Conservation (phyloP, 2,113 vertebrate genomes). For the Phalacrocorax brasilianus region DNA sequence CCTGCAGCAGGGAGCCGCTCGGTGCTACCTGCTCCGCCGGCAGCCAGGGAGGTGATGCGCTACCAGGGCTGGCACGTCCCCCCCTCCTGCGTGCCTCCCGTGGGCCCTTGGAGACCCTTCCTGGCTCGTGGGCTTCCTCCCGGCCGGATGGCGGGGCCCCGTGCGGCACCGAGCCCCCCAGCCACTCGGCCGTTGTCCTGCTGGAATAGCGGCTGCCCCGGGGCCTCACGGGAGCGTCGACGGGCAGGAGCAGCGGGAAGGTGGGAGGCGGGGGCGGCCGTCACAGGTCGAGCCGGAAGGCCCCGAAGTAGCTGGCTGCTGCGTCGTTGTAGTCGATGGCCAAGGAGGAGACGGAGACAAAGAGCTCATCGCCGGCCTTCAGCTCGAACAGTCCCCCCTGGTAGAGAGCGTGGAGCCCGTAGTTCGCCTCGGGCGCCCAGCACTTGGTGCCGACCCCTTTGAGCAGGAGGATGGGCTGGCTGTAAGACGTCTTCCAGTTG, state of each 20-base stretch:
- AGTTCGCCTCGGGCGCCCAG: constrained; percentile 84
- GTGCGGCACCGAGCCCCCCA: fast-evolving
- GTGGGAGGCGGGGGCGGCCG: not conserved
- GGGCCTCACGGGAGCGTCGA: fast-evolving
- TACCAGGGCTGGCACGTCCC: not conserved
- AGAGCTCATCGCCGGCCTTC: constrained; percentile 82
- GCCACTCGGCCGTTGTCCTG: fast-evolving
- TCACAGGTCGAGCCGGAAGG: constrained; percentile 85
- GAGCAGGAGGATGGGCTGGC: constrained; percentile 83
- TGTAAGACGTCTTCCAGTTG: constrained; percentile 84
- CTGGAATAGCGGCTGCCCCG: fast-evolving
- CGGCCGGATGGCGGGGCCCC: fast-evolving
- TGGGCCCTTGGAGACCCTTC: fast-evolving
- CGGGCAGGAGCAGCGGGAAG: not conserved
- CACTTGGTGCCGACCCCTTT: constrained; percentile 89
- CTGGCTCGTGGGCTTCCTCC: not conserved
- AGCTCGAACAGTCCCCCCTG: constrained; percentile 88
- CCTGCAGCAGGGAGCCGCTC: not conserved
- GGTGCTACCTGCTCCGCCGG: not conserved
- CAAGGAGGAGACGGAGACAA: constrained; percentile 85
- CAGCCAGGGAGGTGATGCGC: not conserved
- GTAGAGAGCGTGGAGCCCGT: constrained; percentile 86
- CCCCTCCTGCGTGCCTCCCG: fast-evolving
- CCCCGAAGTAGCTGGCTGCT: constrained; percentile 84
- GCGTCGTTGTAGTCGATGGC: constrained; percentile 78